phyloP scores from a whole-genome alignment of 2,888 invertebrate species.

The Drosophila testacea region DNA sequence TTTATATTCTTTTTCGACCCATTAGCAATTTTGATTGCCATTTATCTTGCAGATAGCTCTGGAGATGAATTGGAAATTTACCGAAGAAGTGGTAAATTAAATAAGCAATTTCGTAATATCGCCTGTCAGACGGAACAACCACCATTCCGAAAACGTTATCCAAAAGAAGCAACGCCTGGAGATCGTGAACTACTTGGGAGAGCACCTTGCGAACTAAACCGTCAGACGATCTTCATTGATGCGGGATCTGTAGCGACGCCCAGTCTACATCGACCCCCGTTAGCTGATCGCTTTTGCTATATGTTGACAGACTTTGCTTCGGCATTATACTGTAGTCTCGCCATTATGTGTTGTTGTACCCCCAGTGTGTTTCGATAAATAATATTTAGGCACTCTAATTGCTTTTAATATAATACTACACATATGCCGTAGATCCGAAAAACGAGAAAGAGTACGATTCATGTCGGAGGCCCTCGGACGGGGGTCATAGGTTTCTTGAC shows the following conservation, averaged over 20 bases:
- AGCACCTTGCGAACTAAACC: constrained; percentile 57
- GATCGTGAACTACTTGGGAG: not conserved
- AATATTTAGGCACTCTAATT: constrained; percentile 5
- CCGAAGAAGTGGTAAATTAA: not conserved
- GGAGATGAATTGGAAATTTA: constrained; percentile 61
- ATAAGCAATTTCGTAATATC: not conserved
- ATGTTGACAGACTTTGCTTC: constrained; percentile 73
- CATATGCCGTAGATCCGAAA: not conserved
- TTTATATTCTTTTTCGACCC: not conserved
- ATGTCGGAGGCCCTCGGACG: constrained; percentile 5
- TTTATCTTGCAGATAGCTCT: constrained; percentile 49
- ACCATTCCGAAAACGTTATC: constrained; percentile 19
- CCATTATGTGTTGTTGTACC: constrained; percentile 73
- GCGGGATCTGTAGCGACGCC: constrained; percentile 44
- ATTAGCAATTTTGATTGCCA: not conserved
- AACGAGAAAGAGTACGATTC: not conserved
- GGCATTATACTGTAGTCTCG: constrained; percentile 69
- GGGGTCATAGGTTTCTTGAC: not conserved
- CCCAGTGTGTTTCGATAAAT: constrained; percentile 68
- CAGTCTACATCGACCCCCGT: constrained; percentile 46
- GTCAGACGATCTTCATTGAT: constrained; percentile 62
- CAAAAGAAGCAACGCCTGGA: not conserved
- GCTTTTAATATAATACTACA: constrained; percentile 22
- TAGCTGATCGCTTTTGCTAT: constrained; percentile 71
- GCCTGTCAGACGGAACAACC: constrained; percentile 66